These are phyloP conservation scores for Istiophorus platypterus DNA, from an alignment of 2,113 vertebrate genomes.

Conservation along the genomic window DNA sequence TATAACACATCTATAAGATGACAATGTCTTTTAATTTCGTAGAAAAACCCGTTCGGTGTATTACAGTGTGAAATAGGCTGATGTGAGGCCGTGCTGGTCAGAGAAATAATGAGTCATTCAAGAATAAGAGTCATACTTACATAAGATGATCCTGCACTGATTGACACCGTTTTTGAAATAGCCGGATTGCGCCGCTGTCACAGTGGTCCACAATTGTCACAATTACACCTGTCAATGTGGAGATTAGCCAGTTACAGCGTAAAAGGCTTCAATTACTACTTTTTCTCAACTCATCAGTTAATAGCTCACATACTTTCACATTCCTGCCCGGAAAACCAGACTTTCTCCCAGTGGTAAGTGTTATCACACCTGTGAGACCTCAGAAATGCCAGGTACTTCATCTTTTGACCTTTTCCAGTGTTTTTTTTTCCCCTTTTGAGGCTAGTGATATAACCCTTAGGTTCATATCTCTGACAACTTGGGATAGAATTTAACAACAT, in stretches of 20 bases:
- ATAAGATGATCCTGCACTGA: constrained; percentile 23
- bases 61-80: constrained; percentile 12
- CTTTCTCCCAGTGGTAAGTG: neutral
- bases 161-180: constrained; percentile 36
- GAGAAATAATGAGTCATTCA: constrained; percentile 9
- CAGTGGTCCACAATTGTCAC: neutral
- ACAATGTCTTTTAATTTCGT: constrained; percentile 51
- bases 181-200: neutral
- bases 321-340: too few species aligned
- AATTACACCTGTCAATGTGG: neutral
- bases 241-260: neutral
- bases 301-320: neutral
- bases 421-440: neutral
- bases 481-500: too few species aligned
- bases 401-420: constrained; percentile 14
- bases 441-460: too few species aligned
- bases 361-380: constrained; percentile 7
- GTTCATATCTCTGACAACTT: too few species aligned
- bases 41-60: constrained; percentile 17
- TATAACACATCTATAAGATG: constrained; percentile 32
- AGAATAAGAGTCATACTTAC: constrained; percentile 2
- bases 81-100: constrained; percentile 4
- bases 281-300: neutral
- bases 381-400: constrained; percentile 29
- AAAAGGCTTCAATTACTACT: neutral